Evolutionary conservation across 2,113 vertebrate genomes (phyloP).

Genomic region (Pycnonotus jocosus): DNA sequence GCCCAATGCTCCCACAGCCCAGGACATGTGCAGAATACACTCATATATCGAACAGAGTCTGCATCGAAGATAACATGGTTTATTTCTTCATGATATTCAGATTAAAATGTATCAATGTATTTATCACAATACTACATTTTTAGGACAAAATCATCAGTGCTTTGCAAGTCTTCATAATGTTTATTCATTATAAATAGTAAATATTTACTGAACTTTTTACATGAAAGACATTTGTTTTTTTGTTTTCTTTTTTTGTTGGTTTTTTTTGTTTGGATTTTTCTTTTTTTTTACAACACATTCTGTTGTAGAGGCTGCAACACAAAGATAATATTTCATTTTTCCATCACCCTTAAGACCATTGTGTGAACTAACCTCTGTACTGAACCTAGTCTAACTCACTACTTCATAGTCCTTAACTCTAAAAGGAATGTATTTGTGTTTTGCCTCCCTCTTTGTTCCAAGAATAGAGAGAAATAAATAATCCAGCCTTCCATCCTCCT

Average conservation of each 20-base stretch:
- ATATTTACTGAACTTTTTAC: conserved; percentile 91
- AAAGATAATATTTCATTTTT: conserved; percentile 69
- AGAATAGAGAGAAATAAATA: conserved; percentile 85
- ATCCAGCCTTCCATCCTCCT: conserved; percentile 71
- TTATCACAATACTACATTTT: conserved; percentile 59
- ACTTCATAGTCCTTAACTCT: conserved; percentile 69
- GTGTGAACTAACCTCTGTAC: conserved; percentile 70
- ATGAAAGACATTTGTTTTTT: conserved; percentile 77
- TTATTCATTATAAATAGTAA: conserved; percentile 98
- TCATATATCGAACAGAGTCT: background rate
- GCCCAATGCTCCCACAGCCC: background rate
- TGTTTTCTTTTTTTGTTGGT: conserved; percentile 43
- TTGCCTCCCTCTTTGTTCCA: conserved; percentile 72
- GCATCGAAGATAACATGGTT: conserved; percentile 45
- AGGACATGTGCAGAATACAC: background rate
- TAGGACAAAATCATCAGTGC: conserved; percentile 59
- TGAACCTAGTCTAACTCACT: conserved; percentile 67
- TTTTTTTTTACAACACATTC: conserved; percentile 78
- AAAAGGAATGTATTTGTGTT: conserved; percentile 80
- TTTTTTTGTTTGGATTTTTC: background rate
- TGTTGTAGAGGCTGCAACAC: conserved; percentile 76
- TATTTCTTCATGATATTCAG: conserved; percentile 58
- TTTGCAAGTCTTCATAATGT: conserved; percentile 77
- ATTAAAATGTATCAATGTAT: conserved; percentile 47
- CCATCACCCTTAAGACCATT: conserved; percentile 74